These are phyloP conservation scores for Dynastes maya DNA, from an alignment of 2,888 invertebrate genomes.

Conservation along the genomic window DNA sequence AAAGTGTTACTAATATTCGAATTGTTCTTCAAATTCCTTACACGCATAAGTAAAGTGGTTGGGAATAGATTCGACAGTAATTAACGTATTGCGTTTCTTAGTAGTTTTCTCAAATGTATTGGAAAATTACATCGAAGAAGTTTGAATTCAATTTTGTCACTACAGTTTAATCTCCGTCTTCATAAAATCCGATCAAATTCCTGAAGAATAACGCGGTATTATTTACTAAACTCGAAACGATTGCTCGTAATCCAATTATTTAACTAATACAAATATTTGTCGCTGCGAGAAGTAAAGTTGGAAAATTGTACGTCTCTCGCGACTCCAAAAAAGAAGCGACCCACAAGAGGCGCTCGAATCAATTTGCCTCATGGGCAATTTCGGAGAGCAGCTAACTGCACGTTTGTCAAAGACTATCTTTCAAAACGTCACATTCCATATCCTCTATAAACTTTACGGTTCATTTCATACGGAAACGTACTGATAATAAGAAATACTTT, in stretches of 20 bases:
- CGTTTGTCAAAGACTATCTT: conserved; percentile 52
- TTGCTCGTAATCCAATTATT: conserved; percentile 29
- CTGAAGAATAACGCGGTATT: background rate
- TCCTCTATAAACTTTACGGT: conserved; percentile 50
- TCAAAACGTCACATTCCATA: conserved; percentile 50
- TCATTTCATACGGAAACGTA: conserved; percentile 51
- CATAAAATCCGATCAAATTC: too few relatives aligned
- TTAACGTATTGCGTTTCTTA: too few relatives aligned
- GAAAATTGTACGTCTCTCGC: conserved; percentile 21
- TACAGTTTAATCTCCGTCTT: too few relatives aligned
- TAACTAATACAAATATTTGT: conserved; percentile 47
- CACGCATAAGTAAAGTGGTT: too few relatives aligned
- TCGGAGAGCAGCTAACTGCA: conserved; percentile 55
- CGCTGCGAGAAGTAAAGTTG: conserved; percentile 33
- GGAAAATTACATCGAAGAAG: too few relatives aligned
- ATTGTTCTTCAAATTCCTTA: too few relatives aligned
- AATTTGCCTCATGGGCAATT: conserved; percentile 57
- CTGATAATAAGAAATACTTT: conserved; percentile 50
- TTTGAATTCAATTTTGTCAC: too few relatives aligned
- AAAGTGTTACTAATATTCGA: too few relatives aligned
- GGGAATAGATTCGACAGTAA: too few relatives aligned
- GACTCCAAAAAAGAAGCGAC: conserved; percentile 37
- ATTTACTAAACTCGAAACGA: conserved; percentile 18
- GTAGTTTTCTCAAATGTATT: too few relatives aligned
- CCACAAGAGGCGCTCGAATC: conserved; percentile 55